phyloP scores from a whole-genome alignment of 2,888 invertebrate genomes.

The Anagyrus pseudococci region DNA sequence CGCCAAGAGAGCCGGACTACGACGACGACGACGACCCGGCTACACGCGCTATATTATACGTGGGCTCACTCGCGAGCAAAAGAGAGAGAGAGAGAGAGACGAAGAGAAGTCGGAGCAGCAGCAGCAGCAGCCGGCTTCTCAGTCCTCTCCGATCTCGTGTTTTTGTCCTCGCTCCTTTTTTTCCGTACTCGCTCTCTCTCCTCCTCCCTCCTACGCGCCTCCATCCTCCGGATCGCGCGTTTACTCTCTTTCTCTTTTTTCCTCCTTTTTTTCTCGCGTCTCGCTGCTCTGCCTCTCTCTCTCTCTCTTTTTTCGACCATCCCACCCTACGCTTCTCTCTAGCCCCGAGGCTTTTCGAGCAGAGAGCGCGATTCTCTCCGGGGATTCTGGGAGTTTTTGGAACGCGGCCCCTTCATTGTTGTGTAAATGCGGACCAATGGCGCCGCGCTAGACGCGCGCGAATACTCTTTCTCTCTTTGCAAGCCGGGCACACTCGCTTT shows the following conservation, averaged over 20 bases:
- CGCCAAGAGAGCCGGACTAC: conserved; percentile 9
- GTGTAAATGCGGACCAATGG: conserved; percentile 61
- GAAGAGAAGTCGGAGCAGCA: no score
- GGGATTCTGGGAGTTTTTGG: conserved; percentile 60
- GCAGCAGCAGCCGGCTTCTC: no score
- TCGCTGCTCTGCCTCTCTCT: conserved; percentile 16
- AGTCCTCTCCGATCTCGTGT: no score
- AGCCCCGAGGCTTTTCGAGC: conserved; percentile 43
- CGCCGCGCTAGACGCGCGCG: conserved; percentile 54
- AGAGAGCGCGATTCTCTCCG: conserved; percentile 25
- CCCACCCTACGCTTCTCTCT: conserved; percentile 41
- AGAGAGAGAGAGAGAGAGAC: no score
- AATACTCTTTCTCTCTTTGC: conserved; percentile 37
- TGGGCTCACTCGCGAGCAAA: conserved; percentile 17
- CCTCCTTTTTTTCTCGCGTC: conserved; percentile 38
- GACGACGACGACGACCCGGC: conserved; percentile 42
- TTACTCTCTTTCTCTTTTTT: conserved; percentile 34
- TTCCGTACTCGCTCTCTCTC: conserved; percentile 9
- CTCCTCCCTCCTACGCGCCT: conserved; percentile 34
- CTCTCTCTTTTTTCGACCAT: conserved; percentile 33
- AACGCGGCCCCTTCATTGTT: conserved; percentile 58
- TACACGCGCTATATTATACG: conserved; percentile 30
- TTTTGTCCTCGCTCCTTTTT: conserved; percentile 28
- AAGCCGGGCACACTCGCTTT: conserved; percentile 48
- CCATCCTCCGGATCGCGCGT: background rate